These are phyloP conservation scores for Drosophila multiciliata DNA, from an alignment of 2,888 invertebrate species.

Conservation along the genomic window DNA sequence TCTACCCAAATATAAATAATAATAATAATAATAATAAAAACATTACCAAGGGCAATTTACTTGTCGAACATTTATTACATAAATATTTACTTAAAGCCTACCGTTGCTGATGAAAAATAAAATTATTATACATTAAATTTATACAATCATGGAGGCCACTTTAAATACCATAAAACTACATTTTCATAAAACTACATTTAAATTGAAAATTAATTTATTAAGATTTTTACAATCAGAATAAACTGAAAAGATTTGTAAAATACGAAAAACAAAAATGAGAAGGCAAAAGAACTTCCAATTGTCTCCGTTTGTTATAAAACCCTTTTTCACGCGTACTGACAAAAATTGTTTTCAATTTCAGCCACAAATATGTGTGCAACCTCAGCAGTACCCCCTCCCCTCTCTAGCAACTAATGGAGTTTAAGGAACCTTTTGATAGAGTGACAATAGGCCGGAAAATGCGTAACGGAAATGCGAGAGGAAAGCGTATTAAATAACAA, in stretches of 20 bases:
- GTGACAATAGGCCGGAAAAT: conserved; percentile 65
- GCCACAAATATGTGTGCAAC: conserved; percentile 44
- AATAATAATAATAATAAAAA: conserved; percentile 5
- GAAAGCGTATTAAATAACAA: conserved; percentile 75
- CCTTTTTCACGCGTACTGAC: conserved; percentile 36
- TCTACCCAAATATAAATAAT: conserved; percentile 20
- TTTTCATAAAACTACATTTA: background rate
- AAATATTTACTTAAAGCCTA: background rate
- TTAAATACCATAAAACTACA: background rate
- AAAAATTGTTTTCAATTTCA: conserved; percentile 64
- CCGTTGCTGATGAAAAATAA: background rate
- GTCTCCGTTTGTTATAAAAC: conserved; percentile 57
- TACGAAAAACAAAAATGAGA: background rate
- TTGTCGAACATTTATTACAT: background rate
- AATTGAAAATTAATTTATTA: background rate
- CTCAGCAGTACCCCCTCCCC: background rate
- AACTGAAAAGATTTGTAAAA: background rate
- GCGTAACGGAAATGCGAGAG: conserved; percentile 58
- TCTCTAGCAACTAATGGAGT: conserved; percentile 33
- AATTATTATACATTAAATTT: background rate
- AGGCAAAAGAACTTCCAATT: background rate
- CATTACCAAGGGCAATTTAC: conserved; percentile 21
- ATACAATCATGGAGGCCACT: too few relatives aligned
- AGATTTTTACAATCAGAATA: background rate
- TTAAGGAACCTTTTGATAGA: conserved; percentile 62